Conservation (phyloP, 2,113 vertebrate genomes). For the Micronisus gabar region DNA sequence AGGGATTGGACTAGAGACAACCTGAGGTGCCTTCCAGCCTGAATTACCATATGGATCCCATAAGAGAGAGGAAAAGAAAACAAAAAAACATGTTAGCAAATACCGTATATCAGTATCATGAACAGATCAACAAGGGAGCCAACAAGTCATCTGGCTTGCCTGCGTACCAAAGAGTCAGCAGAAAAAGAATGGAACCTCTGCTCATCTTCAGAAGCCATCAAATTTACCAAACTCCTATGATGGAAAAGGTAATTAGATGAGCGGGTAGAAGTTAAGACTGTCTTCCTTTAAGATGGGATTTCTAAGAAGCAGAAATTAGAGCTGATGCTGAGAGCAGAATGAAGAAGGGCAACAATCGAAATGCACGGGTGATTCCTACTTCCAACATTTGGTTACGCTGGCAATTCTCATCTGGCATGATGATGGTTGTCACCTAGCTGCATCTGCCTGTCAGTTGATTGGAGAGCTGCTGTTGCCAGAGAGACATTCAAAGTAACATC, state of each 20-base stretch:
- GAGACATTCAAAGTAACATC: fast-evolving
- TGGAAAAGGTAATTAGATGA: neutral
- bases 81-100: neutral
- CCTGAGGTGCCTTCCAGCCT: neutral
- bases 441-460: neutral
- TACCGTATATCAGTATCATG: neutral
- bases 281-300: neutral
- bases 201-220: neutral
- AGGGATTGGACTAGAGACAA: neutral
- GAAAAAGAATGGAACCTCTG: neutral
- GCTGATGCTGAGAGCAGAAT: neutral
- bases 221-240: neutral
- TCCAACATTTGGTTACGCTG: neutral
- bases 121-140: neutral
- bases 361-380: neutral
- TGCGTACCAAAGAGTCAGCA: fast-evolving
- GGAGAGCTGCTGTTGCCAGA: neutral
- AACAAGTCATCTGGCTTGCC: neutral
- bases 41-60: neutral
- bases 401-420: neutral
- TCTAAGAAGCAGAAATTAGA: neutral
- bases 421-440: neutral
- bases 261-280: neutral
- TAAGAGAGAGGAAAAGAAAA: neutral
- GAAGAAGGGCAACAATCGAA: neutral